Conservation (phyloP, 2,113 vertebrate genomes). For the Aviceda subcristata region DNA sequence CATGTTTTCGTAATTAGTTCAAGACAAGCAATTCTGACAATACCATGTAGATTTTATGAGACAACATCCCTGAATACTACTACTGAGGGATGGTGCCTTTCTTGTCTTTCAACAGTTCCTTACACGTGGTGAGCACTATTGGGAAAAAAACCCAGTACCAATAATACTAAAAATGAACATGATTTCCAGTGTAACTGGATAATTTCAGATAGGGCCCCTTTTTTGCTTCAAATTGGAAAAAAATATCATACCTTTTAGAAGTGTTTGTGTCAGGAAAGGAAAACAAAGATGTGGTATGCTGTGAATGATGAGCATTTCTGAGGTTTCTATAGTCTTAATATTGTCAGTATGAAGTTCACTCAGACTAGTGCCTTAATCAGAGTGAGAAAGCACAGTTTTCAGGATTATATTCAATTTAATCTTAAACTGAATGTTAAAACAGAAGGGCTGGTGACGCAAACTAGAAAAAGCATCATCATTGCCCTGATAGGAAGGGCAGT, state of each 20-base stretch:
- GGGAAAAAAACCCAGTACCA: not conserved
- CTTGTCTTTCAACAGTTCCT: constrained; percentile 7
- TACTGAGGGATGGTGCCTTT: not conserved
- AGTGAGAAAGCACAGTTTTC: not conserved
- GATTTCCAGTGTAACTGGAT: not conserved
- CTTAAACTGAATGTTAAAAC: not conserved
- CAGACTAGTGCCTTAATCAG: not conserved
- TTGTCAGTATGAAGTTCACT: not conserved
- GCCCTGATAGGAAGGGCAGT: not conserved
- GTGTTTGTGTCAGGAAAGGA: not conserved
- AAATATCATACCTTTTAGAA: not conserved
- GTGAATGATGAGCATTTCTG: not conserved
- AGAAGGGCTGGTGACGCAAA: not conserved
- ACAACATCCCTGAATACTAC: constrained; percentile 10
- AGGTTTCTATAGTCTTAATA: not conserved
- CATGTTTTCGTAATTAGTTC: constrained; percentile 60
- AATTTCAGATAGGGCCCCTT: not conserved
- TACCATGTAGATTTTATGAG: not conserved
- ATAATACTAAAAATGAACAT: not conserved
- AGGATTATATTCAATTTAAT: not conserved
- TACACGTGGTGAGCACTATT: constrained; percentile 4
- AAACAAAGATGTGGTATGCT: not conserved
- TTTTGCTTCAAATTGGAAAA: not conserved
- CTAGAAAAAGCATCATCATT: not conserved
- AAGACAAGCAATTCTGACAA: constrained; percentile 53